Evolutionary conservation across 2,797 vertebrate genomes (phyloP), one percentile per base, ranked within the genome.

Genomic region (Otus scops): DNA sequence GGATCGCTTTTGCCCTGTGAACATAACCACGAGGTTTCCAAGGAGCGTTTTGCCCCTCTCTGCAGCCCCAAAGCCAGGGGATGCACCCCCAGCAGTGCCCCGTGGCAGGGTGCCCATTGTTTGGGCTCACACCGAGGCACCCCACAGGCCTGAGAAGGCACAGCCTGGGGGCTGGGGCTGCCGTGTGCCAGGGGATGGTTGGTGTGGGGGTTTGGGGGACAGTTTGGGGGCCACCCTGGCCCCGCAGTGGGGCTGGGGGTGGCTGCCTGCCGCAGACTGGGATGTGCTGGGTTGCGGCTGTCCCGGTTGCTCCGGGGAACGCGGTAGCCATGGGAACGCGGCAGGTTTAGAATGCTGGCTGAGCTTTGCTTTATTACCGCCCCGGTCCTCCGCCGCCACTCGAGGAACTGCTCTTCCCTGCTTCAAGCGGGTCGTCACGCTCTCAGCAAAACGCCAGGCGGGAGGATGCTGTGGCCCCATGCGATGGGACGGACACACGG

Each of bases 241-340:
- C 68, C 45, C 7, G 6, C 60, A 36, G 75, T 4, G 2, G 53
- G 41, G 20, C 48, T 13, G 65, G 30, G 54, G 26, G n/a, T 20
- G 19, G 43, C 43, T 45, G 18, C 43, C 18, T 22, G 38, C 15
- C 2, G 1, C 77, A 41, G 68, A 5, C 22, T 7, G 43, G 80
- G 75, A 20, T 34, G 74, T 0, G 1, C 17, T 39, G 73, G 15
- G 39, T 20, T 57, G 32, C 5, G 1, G 1, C 63, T 48, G 45
- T 28, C 45, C 45, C 5, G 4, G 27, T 30, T 70, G 75, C 57
- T 26, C 22, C 1, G 4, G 83, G 80, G 70, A 94, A 96, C 8
- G 22, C 14, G 38, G 97, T 96, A 95, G 50, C 79, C 90, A 93
- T 97, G 94, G 96, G 89, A 95, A 98, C 75, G 5, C 11, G 2